Conservation (phyloP, 2,797 vertebrate genomes). For the Cottoperca gobio region DNA sequence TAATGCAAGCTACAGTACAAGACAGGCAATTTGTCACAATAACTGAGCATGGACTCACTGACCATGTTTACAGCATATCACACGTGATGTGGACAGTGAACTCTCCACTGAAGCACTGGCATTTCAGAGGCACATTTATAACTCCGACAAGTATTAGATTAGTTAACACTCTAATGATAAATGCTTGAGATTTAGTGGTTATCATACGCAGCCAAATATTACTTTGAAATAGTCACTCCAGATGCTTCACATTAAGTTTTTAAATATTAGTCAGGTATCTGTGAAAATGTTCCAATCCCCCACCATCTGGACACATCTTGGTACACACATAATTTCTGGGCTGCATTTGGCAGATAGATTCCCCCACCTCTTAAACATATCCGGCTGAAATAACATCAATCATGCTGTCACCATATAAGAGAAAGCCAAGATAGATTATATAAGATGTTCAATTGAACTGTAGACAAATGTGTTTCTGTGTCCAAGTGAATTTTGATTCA, state of each 20-base stretch:
- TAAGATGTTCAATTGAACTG: slow-evolving; percentile 11
- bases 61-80: neutral
- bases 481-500: slow-evolving; percentile 18
- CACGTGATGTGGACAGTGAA: neutral
- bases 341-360: slow-evolving; percentile 8
- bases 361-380: neutral
- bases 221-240: slow-evolving; percentile 33
- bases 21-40: neutral
- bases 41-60: neutral
- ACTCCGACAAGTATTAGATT: slow-evolving; percentile 3
- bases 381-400: slow-evolving; percentile 18
- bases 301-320: slow-evolving; percentile 34
- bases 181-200: slow-evolving; percentile 11
- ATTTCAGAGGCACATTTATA: slow-evolving; percentile 6
- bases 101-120: neutral
- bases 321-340: slow-evolving; percentile 8
- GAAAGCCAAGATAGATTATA: slow-evolving; percentile 13
- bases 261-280: slow-evolving; percentile 31
- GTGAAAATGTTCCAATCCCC: slow-evolving; percentile 19
- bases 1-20: neutral
- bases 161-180: neutral
- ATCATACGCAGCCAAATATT: neutral
- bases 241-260: slow-evolving; percentile 28
- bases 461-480: neutral
- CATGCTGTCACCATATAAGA: slow-evolving; percentile 4